Conservation (phyloP, 2,888 invertebrate species). For the Hirtodrosophila trivittata region DNA sequence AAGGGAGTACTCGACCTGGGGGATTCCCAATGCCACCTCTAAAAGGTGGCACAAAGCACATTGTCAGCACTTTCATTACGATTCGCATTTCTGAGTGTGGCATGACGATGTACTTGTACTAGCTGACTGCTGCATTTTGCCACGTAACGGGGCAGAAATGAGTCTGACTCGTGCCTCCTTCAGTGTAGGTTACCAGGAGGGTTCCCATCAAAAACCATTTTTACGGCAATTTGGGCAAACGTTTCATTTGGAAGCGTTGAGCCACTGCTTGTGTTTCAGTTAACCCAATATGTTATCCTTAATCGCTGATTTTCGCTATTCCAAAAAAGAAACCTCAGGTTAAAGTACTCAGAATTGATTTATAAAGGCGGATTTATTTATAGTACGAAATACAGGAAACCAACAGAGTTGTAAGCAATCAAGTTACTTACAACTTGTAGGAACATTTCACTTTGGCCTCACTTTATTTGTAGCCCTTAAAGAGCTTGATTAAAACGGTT, state of each 20-base stretch:
- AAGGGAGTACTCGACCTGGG: slow-evolving; percentile 1
- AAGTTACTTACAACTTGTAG: too few relatives aligned
- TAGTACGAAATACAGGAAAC: too few relatives aligned
- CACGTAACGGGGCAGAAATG: slow-evolving; percentile 1
- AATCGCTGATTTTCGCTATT: too few relatives aligned
- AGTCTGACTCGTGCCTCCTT: background rate
- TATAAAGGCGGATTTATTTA: too few relatives aligned
- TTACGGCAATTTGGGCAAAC: too few relatives aligned
- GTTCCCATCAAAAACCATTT: background rate
- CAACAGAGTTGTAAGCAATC: too few relatives aligned
- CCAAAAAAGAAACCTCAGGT: too few relatives aligned
- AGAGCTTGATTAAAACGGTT: too few relatives aligned
- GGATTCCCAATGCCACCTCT: background rate
- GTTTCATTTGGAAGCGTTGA: background rate
- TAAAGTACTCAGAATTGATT: too few relatives aligned
- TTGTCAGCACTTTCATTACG: slow-evolving; percentile 60
- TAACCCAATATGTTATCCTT: too few relatives aligned
- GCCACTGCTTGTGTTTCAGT: background rate
- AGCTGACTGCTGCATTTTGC: slow-evolving; percentile 21
- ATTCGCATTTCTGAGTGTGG: slow-evolving; percentile 41
- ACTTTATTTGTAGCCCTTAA: background rate
- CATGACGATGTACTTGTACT: background rate
- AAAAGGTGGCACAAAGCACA: slow-evolving; percentile 49
- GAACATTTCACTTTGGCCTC: background rate
- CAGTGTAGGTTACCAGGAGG: too few relatives aligned